phyloP scores from a whole-genome alignment of 2,797 vertebrate genomes.

The Forpus xanthops region DNA sequence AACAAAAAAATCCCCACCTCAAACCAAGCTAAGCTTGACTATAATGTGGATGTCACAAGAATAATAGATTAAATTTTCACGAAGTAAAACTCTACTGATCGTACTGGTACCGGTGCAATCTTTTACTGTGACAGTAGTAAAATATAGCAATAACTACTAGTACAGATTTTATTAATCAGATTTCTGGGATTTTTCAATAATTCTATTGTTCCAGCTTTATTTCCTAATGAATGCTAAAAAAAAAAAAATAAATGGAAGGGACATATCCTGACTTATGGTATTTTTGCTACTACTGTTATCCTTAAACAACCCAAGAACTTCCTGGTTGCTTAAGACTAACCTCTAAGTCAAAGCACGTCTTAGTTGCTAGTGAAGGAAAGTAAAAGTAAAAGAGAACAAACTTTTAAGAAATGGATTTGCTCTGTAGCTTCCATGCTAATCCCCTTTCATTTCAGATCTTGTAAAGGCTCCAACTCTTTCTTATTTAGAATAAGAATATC shows the following conservation, averaged over 20 bases:
- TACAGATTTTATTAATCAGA: background rate
- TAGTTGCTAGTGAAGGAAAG: background rate
- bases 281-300: background rate
- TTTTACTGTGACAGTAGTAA: background rate
- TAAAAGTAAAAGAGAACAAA: background rate
- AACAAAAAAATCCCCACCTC: background rate
- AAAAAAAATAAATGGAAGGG: background rate
- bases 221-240: background rate
- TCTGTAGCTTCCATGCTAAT: background rate
- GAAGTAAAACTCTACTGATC: background rate
- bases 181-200: background rate
- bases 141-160: background rate
- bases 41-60: background rate
- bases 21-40: background rate
- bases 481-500: background rate
- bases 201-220: background rate
- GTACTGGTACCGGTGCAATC: background rate
- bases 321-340: background rate
- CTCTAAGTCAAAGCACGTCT: background rate
- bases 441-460: background rate
- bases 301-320: conserved; percentile 17
- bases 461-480: background rate
- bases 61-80: background rate
- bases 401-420: background rate
- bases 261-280: background rate